These are phyloP conservation scores for Ibidorhyncha struthersii DNA, from an alignment of 2,113 vertebrate genomes.

Conservation along the genomic window DNA sequence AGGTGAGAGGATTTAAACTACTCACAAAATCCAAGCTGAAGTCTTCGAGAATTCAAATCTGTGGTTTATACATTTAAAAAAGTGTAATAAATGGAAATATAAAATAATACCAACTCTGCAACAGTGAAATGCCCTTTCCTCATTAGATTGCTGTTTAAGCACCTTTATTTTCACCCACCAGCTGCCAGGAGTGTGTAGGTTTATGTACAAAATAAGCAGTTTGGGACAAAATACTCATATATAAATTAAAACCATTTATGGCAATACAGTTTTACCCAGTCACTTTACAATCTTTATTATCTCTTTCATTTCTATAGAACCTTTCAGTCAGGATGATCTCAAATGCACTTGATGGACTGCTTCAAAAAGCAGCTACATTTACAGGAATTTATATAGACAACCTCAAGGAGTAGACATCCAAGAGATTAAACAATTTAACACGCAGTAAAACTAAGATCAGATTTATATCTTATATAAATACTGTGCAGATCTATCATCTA, in stretches of 20 bases:
- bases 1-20: slow-evolving; percentile 65
- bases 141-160: slow-evolving; percentile 55
- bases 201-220: slow-evolving; percentile 55
- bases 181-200: slow-evolving; percentile 38
- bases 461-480: slow-evolving; percentile 17
- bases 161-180: slow-evolving; percentile 65
- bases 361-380: slow-evolving; percentile 38
- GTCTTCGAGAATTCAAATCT: slow-evolving; percentile 62
- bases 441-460: neutral
- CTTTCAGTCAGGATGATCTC: slow-evolving; percentile 17
- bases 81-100: slow-evolving; percentile 68
- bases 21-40: slow-evolving; percentile 62
- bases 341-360: slow-evolving; percentile 37
- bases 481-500: slow-evolving; percentile 16
- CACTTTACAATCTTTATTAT: neutral
- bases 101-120: slow-evolving; percentile 64
- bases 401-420: neutral
- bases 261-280: slow-evolving; percentile 37
- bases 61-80: slow-evolving; percentile 64
- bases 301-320: neutral
- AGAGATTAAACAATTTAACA: slow-evolving; percentile 35
- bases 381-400: slow-evolving; percentile 23
- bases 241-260: slow-evolving; percentile 44
- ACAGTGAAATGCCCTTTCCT: slow-evolving; percentile 66
- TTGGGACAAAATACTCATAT: slow-evolving; percentile 31